phyloP scores from a whole-genome alignment of 1,140 invertebrate species.

The Luehdorfia chinensis region DNA sequence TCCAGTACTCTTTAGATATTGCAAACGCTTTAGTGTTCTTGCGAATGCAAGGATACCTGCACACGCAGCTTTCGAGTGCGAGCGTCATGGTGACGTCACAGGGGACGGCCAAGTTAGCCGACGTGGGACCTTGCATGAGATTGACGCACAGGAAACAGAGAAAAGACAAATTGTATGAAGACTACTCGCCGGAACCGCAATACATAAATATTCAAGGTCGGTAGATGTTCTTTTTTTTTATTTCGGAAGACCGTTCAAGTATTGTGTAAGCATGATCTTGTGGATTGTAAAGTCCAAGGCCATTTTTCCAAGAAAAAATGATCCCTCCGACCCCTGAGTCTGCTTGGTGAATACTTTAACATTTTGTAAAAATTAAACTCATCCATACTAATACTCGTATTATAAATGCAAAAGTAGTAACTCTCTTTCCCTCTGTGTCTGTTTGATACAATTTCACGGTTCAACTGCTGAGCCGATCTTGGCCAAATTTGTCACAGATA shows the following conservation, averaged over 20 bases:
- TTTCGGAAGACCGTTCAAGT: not conserved
- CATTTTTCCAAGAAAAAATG: too few species aligned
- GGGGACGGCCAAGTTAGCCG: slow-evolving; percentile 63
- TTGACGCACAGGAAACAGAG: slow-evolving; percentile 24
- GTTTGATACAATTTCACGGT: too few species aligned
- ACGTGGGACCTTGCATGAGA: slow-evolving; percentile 49
- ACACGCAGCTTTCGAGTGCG: slow-evolving; percentile 59
- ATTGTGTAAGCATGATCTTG: too few species aligned
- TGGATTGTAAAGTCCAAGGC: too few species aligned
- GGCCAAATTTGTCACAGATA: too few species aligned
- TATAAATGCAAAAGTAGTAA: too few species aligned
- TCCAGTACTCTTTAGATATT: slow-evolving; percentile 60
- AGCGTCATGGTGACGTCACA: slow-evolving; percentile 53
- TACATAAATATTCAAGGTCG: slow-evolving; percentile 62
- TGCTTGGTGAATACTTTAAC: too few species aligned
- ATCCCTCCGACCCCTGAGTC: not conserved
- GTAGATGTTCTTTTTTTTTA: not conserved
- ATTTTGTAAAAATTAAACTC: too few species aligned
- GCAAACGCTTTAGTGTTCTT: slow-evolving; percentile 63
- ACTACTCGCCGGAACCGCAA: slow-evolving; percentile 51
- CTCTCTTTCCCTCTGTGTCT: too few species aligned
- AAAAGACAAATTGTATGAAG: slow-evolving; percentile 34
- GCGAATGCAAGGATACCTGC: slow-evolving; percentile 63
- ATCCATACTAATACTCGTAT: too few species aligned
- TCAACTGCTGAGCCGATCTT: too few species aligned